These are phyloP conservation scores for Drosophila koepferae DNA, from an alignment of 2,888 invertebrate genomes.

Conservation along the genomic window DNA sequence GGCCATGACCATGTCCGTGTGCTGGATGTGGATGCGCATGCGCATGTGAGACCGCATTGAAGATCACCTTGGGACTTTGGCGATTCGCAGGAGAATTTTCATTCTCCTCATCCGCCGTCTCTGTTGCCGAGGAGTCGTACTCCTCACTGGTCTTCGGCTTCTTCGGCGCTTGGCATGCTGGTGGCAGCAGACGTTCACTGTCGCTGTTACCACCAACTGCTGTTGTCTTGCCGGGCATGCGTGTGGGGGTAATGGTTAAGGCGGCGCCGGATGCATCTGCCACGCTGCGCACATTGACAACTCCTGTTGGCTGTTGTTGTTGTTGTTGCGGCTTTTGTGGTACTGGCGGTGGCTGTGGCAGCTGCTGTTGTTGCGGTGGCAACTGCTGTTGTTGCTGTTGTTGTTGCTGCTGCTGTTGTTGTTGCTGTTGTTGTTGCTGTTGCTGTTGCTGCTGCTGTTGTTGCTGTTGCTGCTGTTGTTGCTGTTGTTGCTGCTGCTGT, in stretches of 20 bases:
- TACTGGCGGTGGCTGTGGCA: slow-evolving; percentile 39
- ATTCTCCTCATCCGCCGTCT: slow-evolving; percentile 95
- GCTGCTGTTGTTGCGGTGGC: slow-evolving; percentile 12
- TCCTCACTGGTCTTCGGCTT: slow-evolving; percentile 87
- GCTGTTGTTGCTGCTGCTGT: slow-evolving; percentile 49
- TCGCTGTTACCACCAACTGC: slow-evolving; percentile 52
- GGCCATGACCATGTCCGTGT: slow-evolving; percentile 33
- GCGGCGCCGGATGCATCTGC: slow-evolving; percentile 57
- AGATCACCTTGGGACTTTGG: slow-evolving; percentile 85
- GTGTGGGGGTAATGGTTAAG: slow-evolving; percentile 65
- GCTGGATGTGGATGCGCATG: slow-evolving; percentile 20
- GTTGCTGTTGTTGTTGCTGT: slow-evolving; percentile 33
- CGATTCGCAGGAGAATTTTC: slow-evolving; percentile 87
- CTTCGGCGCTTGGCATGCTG: slow-evolving; percentile 84
- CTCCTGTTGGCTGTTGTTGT: neutral
- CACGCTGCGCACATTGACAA: slow-evolving; percentile 45
- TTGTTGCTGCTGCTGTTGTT: slow-evolving; percentile 19
- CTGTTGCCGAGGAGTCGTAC: slow-evolving; percentile 91
- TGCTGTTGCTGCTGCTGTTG: slow-evolving; percentile 31
- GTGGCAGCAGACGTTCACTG: slow-evolving; percentile 84
- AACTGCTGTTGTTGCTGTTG: slow-evolving; percentile 15
- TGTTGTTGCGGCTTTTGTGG: slow-evolving; percentile 42
- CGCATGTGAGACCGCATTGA: slow-evolving; percentile 69
- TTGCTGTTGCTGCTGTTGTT: slow-evolving; percentile 41
- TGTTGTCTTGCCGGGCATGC: slow-evolving; percentile 50